phyloP scores from a whole-genome alignment of 2,113 vertebrate species.

The western clawed frog (Xenopus tropicalis) region DNA sequence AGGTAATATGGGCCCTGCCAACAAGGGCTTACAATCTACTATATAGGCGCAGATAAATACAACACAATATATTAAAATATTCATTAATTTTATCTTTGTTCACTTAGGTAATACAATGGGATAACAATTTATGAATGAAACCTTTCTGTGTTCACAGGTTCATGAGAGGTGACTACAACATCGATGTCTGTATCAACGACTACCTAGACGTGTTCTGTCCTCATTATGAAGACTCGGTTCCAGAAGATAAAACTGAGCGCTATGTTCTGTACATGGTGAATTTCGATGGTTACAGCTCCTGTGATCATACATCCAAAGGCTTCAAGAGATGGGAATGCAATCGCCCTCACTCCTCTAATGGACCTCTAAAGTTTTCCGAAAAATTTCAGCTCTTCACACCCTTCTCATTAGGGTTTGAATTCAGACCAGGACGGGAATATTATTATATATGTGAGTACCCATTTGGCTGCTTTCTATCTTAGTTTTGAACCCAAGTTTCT shows the following conservation, averaged over 20 bases:
- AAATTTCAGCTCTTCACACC: conserved; percentile 99
- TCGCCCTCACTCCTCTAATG: conserved; percentile 90
- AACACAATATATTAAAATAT: too few species aligned
- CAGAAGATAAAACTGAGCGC: conserved; percentile 90
- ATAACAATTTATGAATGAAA: background rate
- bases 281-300: conserved; percentile 97
- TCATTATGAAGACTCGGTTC: conserved; percentile 90
- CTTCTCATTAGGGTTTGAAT: conserved; percentile 97
- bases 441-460: conserved; percentile 99
- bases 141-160: conserved; percentile 70
- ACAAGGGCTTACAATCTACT: too few species aligned
- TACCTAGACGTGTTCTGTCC: conserved; percentile 98
- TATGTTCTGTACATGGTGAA: conserved; percentile 99
- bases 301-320: conserved; percentile 95
- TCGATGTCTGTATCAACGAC: conserved; percentile 97
- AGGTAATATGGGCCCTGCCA: too few species aligned
- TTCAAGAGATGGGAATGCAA: conserved; percentile 99
- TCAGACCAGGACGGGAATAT: conserved; percentile 95
- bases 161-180: conserved; percentile 91
- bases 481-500: background rate
- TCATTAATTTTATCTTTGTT: too few species aligned
- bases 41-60: too few species aligned
- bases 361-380: conserved; percentile 96
- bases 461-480: background rate
- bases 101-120: background rate